Base-by-base conservation (phyloP, 2,113 vertebrate genomes). In the Channa argus region DNA sequence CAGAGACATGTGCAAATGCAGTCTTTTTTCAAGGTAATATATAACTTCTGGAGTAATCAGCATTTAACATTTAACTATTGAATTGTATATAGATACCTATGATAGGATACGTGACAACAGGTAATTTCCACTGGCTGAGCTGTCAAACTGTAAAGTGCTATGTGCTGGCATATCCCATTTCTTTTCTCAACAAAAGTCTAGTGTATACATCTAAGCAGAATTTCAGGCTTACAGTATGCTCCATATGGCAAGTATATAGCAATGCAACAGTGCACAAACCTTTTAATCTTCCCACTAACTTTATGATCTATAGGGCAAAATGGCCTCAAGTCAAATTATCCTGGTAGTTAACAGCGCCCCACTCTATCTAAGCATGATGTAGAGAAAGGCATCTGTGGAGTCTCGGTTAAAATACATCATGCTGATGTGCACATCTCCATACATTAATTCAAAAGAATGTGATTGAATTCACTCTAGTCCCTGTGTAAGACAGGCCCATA, bases 371-470 rank as follows among this genome's bases (percentile, higher is more conserved):
- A 12, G 8, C 36, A 38, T 33, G 37, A 54, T 8, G 65, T 41
- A 46, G 33, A 63, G 36, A 47, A 34, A 50, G 38, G 9, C 14
- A 72, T 64, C 55, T 46, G 71, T 54, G 24, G 24, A 24, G 24
- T 24, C 24, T 66, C 11, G 33, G 36, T 43, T 38, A 24, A 50
- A 50, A 70, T 61, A 41, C 69, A 66, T 63, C 63, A 47, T 9
- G n/a, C 10, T 9, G 36, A 70, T 58, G 11, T 14, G 43, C 1
- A 74, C 45, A 74, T 74, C 52, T 59, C 45, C 41, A 65, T 45
- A 41, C 47, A 85, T 79, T 51, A 63, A 67, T 39, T 82, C 15
- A 52, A 73, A 71, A 60, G 49, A 58, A 60, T 60, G 43, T 15
- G 5, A 36, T 43, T 73, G 9, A 61, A 51, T 79, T 59, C 77